Evolutionary conservation across 2,888 invertebrate species (phyloP).

Genomic region (Sphaerophoria taeniata): DNA sequence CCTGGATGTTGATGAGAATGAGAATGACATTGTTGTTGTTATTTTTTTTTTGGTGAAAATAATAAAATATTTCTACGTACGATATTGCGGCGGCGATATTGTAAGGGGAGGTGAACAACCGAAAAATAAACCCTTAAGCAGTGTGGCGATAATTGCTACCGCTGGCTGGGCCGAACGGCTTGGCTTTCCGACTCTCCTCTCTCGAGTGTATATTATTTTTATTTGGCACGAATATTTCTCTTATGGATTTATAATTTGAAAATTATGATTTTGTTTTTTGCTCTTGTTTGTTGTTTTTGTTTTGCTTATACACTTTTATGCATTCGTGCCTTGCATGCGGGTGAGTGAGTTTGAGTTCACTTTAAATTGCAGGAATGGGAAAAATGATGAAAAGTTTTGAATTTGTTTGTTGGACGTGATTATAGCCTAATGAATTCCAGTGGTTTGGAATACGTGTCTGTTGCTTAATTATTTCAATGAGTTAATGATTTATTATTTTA

Average conservation of each 20-base stretch:
- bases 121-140: slow-evolving; percentile 68
- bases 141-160: slow-evolving; percentile 73
- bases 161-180: slow-evolving; percentile 44
- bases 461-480: slow-evolving; percentile 32
- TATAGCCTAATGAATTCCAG: slow-evolving; percentile 71
- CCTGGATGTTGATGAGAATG: slow-evolving; percentile 41
- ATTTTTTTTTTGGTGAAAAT: slow-evolving; percentile 27
- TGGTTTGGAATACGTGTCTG: slow-evolving; percentile 62
- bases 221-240: slow-evolving; percentile 45
- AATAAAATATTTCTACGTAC: slow-evolving; percentile 23
- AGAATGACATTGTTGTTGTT: slow-evolving; percentile 45
- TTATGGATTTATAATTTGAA: slow-evolving; percentile 56
- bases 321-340: no score
- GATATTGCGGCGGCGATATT: neutral
- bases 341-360: no score
- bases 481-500: slow-evolving; percentile 32
- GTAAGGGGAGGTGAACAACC: slow-evolving; percentile 61
- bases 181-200: slow-evolving; percentile 30
- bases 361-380: no score
- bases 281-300: no score
- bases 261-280: slow-evolving; percentile 13
- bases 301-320: no score
- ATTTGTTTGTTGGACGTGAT: slow-evolving; percentile 55
- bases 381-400: slow-evolving; percentile 4
- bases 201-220: slow-evolving; percentile 4